Conservation (phyloP, 2,113 vertebrate species). For the Elephantulus edwardii region DNA sequence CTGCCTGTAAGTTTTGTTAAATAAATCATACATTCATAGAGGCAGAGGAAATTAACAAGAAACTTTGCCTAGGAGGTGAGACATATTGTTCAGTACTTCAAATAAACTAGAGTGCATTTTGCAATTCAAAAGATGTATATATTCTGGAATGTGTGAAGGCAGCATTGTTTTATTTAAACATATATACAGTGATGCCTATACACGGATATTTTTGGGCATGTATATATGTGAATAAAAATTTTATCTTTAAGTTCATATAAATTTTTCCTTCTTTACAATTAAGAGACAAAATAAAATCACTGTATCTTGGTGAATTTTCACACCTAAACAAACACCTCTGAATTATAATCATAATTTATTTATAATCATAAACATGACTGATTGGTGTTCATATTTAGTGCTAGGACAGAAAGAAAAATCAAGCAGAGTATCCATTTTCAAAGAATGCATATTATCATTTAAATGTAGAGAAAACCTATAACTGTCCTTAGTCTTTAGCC, state of each 20-base stretch:
- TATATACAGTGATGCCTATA: neutral
- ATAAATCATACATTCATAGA: constrained; percentile 80
- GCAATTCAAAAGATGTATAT: constrained; percentile 80
- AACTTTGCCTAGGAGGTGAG: constrained; percentile 80
- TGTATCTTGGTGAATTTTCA: neutral
- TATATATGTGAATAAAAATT: constrained; percentile 33
- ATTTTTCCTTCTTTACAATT: constrained; percentile 22
- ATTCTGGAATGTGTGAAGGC: constrained; percentile 33
- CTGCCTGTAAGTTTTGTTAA: constrained; percentile 78
- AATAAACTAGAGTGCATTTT: constrained; percentile 76
- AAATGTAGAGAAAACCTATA: neutral
- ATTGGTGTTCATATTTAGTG: neutral
- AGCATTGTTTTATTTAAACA: constrained; percentile 60
- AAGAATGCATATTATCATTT: neutral
- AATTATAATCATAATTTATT: constrained; percentile 38
- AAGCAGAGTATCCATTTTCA: neutral
- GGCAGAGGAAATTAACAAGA: constrained; percentile 81
- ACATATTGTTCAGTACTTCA: constrained; percentile 77
- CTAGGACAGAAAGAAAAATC: neutral
- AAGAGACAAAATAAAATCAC: neutral
- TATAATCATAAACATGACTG: neutral
- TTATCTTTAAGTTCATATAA: neutral
- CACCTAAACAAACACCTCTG: constrained; percentile 12
- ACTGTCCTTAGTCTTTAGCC: neutral
- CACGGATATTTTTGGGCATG: neutral